Base-by-base conservation (phyloP, 64 coral and sea anemone genomes). In the Porites lutea region DNA sequence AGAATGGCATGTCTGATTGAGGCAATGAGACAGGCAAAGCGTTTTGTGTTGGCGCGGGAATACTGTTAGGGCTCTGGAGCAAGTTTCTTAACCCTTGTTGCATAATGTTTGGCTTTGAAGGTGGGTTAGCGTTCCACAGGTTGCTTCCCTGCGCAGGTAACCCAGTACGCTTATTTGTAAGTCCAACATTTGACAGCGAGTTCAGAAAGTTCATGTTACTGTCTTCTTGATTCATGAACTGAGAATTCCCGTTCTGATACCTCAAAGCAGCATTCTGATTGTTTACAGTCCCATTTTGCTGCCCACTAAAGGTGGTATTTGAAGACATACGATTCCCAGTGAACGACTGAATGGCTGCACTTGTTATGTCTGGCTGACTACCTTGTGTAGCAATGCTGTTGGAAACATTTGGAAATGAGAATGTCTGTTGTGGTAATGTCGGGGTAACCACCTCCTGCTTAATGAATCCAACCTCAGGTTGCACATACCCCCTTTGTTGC, bases 161-260 rank as follows among this genome's bases (percentile, higher is more conserved):
- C 7, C 81, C 63, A 22, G 81, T 21, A 13, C 49, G 62, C 18
- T 65, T 69, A 13, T 65, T 76, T 6, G 73, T 76, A 7, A 75
- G 44, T 19, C 48, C 48, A 49, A 15, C 48, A 76, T n/a, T 84
- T 69, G 81, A 68, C 18, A 68, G 22, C 67, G 47, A 84, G 63
- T 84, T 67, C 63, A 84, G 65, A 69, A 84, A 84, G 81, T 84
- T 84, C 81, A 84, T 84, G 63, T 84, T 84, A 12, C 2, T 69
- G 61, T 84, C 81, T n/a, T 49, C 81, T 67, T 84, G 81, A 68
- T 47, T 84, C 9, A 48, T 18, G 20, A 84, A 67, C 81, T 68
- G 81, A 20, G 63, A 46, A 69, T 84, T 84, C 1, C 81, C 63
- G 10, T 52, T 84, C 48, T 84, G 81, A 19, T 22, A 84, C 6